Evolutionary conservation across 2,113 vertebrate genomes (phyloP), one percentile per base, ranked within the genome.

Genomic region (Stigmatopora argus): DNA sequence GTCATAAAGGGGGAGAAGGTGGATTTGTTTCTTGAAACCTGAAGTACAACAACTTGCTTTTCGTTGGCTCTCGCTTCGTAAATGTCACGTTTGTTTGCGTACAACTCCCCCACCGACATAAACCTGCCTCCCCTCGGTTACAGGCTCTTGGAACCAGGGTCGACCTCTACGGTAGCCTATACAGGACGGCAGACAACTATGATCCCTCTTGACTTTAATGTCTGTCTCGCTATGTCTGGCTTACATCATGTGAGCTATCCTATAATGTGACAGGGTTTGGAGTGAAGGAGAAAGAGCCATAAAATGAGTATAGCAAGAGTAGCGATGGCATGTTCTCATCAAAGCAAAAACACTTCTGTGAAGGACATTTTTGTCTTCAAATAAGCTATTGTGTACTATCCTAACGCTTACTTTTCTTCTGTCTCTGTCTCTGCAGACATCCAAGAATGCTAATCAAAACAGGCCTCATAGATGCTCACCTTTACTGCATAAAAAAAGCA

Each of bases 401-500:
- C 8, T 55, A 7, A 51, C 8, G 48, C 7, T 68, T 1, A 70
- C 5, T 64, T 17, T 64, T 18, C 26, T 0, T 17, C 5, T 49
- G 14, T 18, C 34, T 41, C 1, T 7, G 10, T 47, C 1, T 66
- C 34, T 46, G 34, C 87, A 99, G 96, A 84, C 91, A 97, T 84
- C 94, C 96, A 62, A 93, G 94, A 78, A 94, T 99, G 88, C 93
- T 90, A 80, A 95, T 99, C 85, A 96, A 93, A 82, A 97, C 95
- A 12, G 95, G 93, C 31, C 92, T 99, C 0, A 90, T 94, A 83
- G 97, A 99, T 23, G 97, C 96, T 73, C 97, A 99, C 81, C 95
- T 98, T 66, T 99, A 99, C 88, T 99, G 97, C 79, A 85, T 99
- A 87, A 98, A 95, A 89, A 99, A 94, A 88, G 95, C 92, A 0